Evolutionary conservation across 2,797 vertebrate species (phyloP).

Genomic region (Petrocephalus sullivani): DNA sequence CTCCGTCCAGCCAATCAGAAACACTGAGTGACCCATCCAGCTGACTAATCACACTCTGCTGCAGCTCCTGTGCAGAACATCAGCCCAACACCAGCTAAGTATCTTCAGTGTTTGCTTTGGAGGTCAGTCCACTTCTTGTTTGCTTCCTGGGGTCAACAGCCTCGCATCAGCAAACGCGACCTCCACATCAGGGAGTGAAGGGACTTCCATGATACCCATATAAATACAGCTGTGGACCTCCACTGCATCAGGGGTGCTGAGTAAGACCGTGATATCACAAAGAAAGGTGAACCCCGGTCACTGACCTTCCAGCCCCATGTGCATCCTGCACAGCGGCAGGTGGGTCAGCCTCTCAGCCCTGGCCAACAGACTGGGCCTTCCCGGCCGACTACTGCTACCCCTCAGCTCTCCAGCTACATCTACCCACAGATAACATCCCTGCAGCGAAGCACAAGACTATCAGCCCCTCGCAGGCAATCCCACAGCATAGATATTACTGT

Average conservation of each 20-base stretch:
- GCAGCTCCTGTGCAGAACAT: too few species aligned
- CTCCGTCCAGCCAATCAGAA: not conserved
- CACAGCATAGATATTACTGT: not conserved
- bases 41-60: not conserved
- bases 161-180: too few species aligned
- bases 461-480: not conserved
- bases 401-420: not conserved
- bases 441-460: not conserved
- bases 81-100: too few species aligned
- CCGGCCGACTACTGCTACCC: not conserved
- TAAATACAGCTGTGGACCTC: too few species aligned
- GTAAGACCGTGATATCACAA: too few species aligned
- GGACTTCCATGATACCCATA: too few species aligned
- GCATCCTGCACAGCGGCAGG: not conserved
- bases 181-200: too few species aligned
- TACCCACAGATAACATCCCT: not conserved
- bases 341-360: not conserved
- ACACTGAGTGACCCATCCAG: not conserved
- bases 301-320: not conserved
- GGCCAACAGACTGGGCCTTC: not conserved
- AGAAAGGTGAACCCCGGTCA: too few species aligned
- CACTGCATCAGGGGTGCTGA: too few species aligned
- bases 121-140: too few species aligned
- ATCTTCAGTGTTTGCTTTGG: too few species aligned
- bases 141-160: too few species aligned